Evolutionary conservation across 1,140 invertebrate genomes (phyloP).

Genomic region (Drosophila pandora): DNA sequence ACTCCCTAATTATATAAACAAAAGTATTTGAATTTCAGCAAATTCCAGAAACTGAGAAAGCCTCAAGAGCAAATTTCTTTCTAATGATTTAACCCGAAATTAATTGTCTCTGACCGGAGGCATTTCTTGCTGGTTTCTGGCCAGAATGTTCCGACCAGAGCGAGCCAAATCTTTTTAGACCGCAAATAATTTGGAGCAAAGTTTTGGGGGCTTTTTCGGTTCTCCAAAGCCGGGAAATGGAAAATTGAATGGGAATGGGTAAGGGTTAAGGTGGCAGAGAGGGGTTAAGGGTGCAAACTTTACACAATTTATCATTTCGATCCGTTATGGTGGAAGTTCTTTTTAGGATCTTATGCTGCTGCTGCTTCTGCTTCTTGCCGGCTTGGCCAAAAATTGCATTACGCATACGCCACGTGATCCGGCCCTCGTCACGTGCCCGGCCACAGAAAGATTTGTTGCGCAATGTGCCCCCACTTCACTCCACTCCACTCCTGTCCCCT

Average conservation of each 20-base stretch:
- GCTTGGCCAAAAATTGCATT: slow-evolving; percentile 44
- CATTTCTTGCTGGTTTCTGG: not conserved
- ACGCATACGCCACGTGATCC: slow-evolving; percentile 59
- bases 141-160: not conserved
- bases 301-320: slow-evolving; percentile 37
- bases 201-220: not conserved
- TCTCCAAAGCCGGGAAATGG: not conserved
- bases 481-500: not conserved
- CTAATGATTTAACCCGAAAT: slow-evolving; percentile 45
- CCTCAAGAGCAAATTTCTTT: slow-evolving; percentile 19
- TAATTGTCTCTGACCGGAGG: slow-evolving; percentile 30
- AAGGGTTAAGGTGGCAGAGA: not conserved
- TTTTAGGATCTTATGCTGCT: slow-evolving; percentile 1
- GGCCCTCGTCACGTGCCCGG: slow-evolving; percentile 41
- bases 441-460: slow-evolving; percentile 45
- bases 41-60: not conserved
- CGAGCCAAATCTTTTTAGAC: slow-evolving; percentile 12
- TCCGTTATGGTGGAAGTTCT: not conserved
- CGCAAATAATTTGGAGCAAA: slow-evolving; percentile 26
- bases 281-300: slow-evolving; percentile 12
- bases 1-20: slow-evolving; percentile 9
- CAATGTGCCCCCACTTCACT: slow-evolving; percentile 24
- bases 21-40: not conserved
- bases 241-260: slow-evolving; percentile 36
- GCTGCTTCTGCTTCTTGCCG: slow-evolving; percentile 11